Evolutionary conservation across 2,797 vertebrate genomes (phyloP), one percentile per base, ranked within the genome.

Genomic region (Bradypodion ventrale): DNA sequence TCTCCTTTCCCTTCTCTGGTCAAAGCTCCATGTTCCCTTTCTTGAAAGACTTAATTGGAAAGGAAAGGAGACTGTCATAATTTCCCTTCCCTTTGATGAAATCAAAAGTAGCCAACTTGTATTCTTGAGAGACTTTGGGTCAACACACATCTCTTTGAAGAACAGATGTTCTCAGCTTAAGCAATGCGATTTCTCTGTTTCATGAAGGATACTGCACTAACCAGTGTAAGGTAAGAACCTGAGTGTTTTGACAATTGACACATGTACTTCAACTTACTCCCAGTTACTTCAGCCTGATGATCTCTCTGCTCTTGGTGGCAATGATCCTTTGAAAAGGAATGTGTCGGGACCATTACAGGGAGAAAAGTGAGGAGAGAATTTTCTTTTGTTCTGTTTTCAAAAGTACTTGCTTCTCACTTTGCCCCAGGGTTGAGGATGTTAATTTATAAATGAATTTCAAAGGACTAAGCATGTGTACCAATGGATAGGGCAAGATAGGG

Each of bases 21-120:
- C 49, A 25, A 19, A 21, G 32, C 27, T 9, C 12, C 16, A 3
- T 73, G 35, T 16, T 78, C 9, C 42, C 13, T 68, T 76, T 60
- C 73, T 37, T 46, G 44, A 42, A 85, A 68, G 37, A 62, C 66
- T 4, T 25, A 40, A 0, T 29, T 83, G 77, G 69, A 37, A 84
- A 40, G 81, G 40, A 19, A 87, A 78, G 15, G n/a, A 0, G 10
- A 3, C 8, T 19, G 52, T 44, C 37, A 60, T 25, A 88, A 4
- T 65, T 87, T 80, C 12, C 12, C 7, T 81, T 85, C 42, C 2
- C 63, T 93, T 88, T 85, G 84, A 90, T 85, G 81, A 49, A 87
- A 87, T 85, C 84, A 87, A 87, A 86, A 84, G 80, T 75, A 82
- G 84, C 84, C 70, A 49, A 35, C 62, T 69, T 79, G 69, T 68